Evolutionary conservation across 2,797 vertebrate genomes (phyloP).

Genomic region (Galaxias olidus): DNA sequence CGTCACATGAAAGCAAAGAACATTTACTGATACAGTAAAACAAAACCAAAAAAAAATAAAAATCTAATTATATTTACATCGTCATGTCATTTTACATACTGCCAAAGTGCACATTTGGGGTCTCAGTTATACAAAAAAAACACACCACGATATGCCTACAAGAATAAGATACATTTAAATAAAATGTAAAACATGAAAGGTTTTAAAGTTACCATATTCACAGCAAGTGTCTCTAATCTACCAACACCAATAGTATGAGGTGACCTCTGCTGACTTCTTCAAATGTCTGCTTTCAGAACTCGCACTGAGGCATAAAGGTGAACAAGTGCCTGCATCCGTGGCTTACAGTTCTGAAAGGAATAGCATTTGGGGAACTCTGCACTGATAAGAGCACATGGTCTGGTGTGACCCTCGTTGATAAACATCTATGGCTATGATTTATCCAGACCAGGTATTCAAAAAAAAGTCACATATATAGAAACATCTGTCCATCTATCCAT

Average conservation of each 20-base stretch:
- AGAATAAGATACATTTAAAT: conserved; percentile 58
- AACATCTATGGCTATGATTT: conserved; percentile 19
- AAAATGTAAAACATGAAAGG: conserved; percentile 46
- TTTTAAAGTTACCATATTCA: conserved; percentile 66
- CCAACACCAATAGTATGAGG: conserved; percentile 53
- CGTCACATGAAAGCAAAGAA: conserved; percentile 59
- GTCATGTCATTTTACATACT: conserved; percentile 56
- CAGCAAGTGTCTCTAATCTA: conserved; percentile 67
- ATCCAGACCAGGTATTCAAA: conserved; percentile 27
- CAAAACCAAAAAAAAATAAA: conserved; percentile 30
- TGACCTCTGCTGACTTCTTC: conserved; percentile 61
- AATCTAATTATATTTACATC: conserved; percentile 38
- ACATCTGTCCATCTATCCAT: conserved; percentile 30
- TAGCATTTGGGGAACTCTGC: not conserved
- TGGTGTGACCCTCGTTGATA: conserved; percentile 22
- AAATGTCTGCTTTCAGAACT: conserved; percentile 40
- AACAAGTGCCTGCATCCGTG: conserved; percentile 38
- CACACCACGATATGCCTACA: conserved; percentile 35
- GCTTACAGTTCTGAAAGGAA: conserved; percentile 26
- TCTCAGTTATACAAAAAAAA: conserved; percentile 48
- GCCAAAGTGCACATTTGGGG: conserved; percentile 76
- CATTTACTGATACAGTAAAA: conserved; percentile 71
- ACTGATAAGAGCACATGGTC: conserved; percentile 18
- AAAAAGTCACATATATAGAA: conserved; percentile 45
- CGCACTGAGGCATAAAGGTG: conserved; percentile 46